Base-by-base conservation (phyloP, 2,797 vertebrate species). In the Tragopan temminckii region DNA sequence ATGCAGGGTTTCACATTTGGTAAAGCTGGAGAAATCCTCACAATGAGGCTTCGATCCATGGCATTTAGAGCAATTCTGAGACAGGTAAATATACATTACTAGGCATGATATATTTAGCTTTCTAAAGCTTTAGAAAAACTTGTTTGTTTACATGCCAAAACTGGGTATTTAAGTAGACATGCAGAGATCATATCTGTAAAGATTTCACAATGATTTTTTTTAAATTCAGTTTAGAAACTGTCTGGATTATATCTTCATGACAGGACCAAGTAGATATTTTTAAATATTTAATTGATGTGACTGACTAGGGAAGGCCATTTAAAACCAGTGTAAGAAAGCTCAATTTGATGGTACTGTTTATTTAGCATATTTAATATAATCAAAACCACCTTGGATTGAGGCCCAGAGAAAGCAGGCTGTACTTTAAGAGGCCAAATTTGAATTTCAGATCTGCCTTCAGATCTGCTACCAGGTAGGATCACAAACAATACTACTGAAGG, bases 21-120 rank as follows among this genome's bases (percentile, higher is more conserved):
- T 58, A 99, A 99, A 98, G 98, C 99, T 89, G 99, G 99, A 52
- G 99, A 99, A 96, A 97, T 99, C 95, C 98, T 99, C 80, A 99
- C 99, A 67, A 98, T 98, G 95, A 98, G 98, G 75, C 97, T 99
- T 80, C 98, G 99, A 90, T 98, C 98, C 7, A 93, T 92, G 92
- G 99, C 99, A 55, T 99, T 99, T 92, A 99, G 98, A 92, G 97
- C 99, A 45, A 99, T 59, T 8, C 19, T 79, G 29, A 70, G 63
- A 36, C 63, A 88, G 52, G 63, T 75, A 53, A 80, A 66, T 68
- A 4, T 13, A 53, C 53, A 20, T 55, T 55, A n/a, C 31, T 31
- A n/a, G 31, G 53, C 53, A 55, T 20, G 11, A 55, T 68, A 24
- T 23, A 48, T 66, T 57, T 72, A 7, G 24, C 5, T n/a, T 62